These are phyloP conservation scores for Leucania comma DNA, from an alignment of 2,888 invertebrate genomes.

Conservation along the genomic window DNA sequence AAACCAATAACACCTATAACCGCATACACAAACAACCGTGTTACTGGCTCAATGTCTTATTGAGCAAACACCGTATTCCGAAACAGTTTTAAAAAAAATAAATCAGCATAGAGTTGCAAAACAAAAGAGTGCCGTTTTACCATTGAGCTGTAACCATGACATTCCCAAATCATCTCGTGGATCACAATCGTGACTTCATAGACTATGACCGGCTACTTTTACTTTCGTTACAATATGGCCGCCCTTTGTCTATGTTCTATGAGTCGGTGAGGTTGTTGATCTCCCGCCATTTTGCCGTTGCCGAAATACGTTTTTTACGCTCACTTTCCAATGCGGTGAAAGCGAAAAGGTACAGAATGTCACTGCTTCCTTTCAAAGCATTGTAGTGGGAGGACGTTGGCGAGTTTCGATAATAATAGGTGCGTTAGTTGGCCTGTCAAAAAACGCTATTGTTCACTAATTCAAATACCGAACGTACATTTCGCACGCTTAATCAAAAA, in stretches of 20 bases:
- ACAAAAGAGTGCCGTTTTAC: conserved; percentile 70
- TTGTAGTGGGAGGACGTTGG: conserved; percentile 87
- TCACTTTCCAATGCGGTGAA: conserved; percentile 91
- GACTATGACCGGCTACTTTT: conserved; percentile 81
- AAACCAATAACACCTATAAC: conserved; percentile 47
- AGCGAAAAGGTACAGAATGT: conserved; percentile 90
- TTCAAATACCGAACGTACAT: conserved; percentile 64
- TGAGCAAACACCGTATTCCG: conserved; percentile 68
- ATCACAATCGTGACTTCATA: conserved; percentile 84
- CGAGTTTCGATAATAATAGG: conserved; percentile 83
- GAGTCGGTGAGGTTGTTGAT: conserved; percentile 83
- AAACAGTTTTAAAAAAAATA: conserved; percentile 66
- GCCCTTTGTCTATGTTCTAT: conserved; percentile 88
- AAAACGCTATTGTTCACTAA: conserved; percentile 79
- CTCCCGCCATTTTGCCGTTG: conserved; percentile 86
- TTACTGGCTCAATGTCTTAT: conserved; percentile 68
- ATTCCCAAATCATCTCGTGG: conserved; percentile 88
- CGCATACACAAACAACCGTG: conserved; percentile 44
- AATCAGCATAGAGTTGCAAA: conserved; percentile 73
- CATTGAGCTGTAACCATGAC: conserved; percentile 84
- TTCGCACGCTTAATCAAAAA: too few species aligned
- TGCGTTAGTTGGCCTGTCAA: conserved; percentile 73
- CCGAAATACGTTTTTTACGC: conserved; percentile 90
- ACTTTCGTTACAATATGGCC: conserved; percentile 86
- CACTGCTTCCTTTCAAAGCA: conserved; percentile 89